Evolutionary conservation across 2,888 invertebrate genomes (phyloP).

Genomic region (Halictus ligatus): DNA sequence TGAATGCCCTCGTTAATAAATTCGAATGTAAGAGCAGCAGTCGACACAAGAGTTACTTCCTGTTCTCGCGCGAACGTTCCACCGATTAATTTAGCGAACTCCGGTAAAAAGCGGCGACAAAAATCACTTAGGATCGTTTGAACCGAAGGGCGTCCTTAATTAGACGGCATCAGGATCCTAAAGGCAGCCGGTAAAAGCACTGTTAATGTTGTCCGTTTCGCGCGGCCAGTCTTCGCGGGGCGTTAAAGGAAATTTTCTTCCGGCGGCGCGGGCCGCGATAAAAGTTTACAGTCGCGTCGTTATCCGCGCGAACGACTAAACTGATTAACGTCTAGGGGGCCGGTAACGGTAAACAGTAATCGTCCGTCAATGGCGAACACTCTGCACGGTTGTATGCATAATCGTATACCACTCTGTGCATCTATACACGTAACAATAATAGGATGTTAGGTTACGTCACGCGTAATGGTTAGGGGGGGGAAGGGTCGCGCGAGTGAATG

Average conservation of each 20-base stretch:
- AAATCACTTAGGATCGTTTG: not conserved
- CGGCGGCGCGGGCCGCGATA: not conserved
- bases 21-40: no score
- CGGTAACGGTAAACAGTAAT: constrained; percentile 43
- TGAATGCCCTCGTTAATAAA: no score
- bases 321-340: constrained; percentile 27
- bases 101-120: not conserved
- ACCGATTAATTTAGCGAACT: no score
- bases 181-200: not conserved
- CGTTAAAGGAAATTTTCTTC: not conserved
- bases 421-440: constrained; percentile 57
- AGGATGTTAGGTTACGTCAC: constrained; percentile 62
- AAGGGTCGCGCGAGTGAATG: constrained; percentile 48
- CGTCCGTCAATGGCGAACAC: constrained; percentile 30
- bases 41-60: no score
- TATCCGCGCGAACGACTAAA: not conserved
- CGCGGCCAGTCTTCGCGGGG: not conserved
- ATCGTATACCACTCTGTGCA: constrained; percentile 42
- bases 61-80: no score
- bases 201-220: not conserved
- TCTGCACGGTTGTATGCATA: constrained; percentile 37
- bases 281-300: not conserved
- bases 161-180: not conserved
- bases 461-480: constrained; percentile 57
- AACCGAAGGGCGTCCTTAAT: not conserved